Evolutionary conservation across 2,888 invertebrate genomes (phyloP), one percentile per base, ranked within the genome.

Genomic region (Volucella inflata): DNA sequence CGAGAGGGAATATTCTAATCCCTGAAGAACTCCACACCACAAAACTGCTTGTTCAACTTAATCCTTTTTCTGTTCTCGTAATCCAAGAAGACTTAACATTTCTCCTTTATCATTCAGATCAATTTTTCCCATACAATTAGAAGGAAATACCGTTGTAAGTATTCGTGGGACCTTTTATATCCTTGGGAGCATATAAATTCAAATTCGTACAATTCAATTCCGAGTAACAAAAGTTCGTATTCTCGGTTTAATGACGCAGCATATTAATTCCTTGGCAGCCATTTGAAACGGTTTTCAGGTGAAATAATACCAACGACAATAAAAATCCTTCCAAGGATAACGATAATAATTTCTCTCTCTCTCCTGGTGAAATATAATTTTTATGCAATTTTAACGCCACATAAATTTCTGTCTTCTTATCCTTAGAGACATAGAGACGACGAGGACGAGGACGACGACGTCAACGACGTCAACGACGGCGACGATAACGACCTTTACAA

Each of bases 311-410:
- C 30, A 17, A 9, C 40, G 59, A 59, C 44, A 21, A 46, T 62
- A 62, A 62, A 30, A 46, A 44, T 62, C 30, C 44, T 44, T 30
- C 60, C 8, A 46, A 46, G 21, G 44, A 59, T 59, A 59, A 59
- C 42, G 42, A 17, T 8, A 51, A 17, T 65, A 65, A 65, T 65
- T 38, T 51, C 51, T 36, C 50, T 17, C 30, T 30, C n/a, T n/a
- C n/a, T n/a, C 16, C 30, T 8, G 50, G 51, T 17, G 21, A 50
- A 50, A 50, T 46, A 48, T 55, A 53, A 74, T 74, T 79, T 53
- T 60, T 53, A 75, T 75, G 62, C 79, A 67, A 53, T 72, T 72
- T 46, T 21, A 16, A 30, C 44, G 51, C n/a, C 38, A 55, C 65
- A 75, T 75, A 75, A 65, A 77, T 67, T 57, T 57, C 48, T 10